A percentile compares a stretch with the other conserved stretches of the same genome.
These are phyloP conservation scores for Sphinx pinastri DNA, from an alignment of 2,888 invertebrate genomes.

Conservation along the genomic window DNA sequence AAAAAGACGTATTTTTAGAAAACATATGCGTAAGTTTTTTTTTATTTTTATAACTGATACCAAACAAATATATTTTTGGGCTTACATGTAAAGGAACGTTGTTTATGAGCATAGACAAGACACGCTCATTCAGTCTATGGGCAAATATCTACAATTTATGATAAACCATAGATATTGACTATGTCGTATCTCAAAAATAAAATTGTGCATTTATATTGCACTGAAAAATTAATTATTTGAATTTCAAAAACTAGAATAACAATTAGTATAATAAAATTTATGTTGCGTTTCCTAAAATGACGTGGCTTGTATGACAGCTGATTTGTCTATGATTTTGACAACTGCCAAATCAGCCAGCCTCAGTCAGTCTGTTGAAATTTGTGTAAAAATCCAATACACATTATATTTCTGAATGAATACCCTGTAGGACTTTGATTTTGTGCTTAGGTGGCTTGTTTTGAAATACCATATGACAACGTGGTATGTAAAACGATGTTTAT, in stretches of 20 bases:
- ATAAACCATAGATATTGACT: not conserved
- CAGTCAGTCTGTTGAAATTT: conserved; percentile 52
- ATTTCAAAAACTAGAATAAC: not conserved
- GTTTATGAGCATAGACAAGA: conserved; percentile 32
- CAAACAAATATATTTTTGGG: conserved; percentile 2
- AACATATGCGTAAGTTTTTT: not conserved
- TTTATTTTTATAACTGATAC: not conserved
- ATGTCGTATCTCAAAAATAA: not conserved
- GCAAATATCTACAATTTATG: conserved; percentile 1
- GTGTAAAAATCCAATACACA: conserved; percentile 44
- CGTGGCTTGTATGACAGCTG: conserved; percentile 79
- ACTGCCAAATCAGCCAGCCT: conserved; percentile 81
- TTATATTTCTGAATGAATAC: conserved; percentile 68
- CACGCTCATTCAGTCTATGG: conserved; percentile 9
- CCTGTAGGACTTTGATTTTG: conserved; percentile 42
- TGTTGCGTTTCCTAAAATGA: conserved; percentile 73
- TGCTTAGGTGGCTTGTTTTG: conserved; percentile 47
- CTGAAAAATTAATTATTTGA: not conserved
- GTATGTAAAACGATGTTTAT: conserved; percentile 53
- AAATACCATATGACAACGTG: conserved; percentile 53
- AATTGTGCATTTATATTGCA: not conserved
- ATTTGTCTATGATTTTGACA: conserved; percentile 75
- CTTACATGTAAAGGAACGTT: conserved; percentile 13
- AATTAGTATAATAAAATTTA: conserved; percentile 7
- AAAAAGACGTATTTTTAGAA: not conserved